These are phyloP conservation scores for Caenorhabditis virilis DNA, from an alignment of 2,888 invertebrate species.

Conservation along the genomic window DNA sequence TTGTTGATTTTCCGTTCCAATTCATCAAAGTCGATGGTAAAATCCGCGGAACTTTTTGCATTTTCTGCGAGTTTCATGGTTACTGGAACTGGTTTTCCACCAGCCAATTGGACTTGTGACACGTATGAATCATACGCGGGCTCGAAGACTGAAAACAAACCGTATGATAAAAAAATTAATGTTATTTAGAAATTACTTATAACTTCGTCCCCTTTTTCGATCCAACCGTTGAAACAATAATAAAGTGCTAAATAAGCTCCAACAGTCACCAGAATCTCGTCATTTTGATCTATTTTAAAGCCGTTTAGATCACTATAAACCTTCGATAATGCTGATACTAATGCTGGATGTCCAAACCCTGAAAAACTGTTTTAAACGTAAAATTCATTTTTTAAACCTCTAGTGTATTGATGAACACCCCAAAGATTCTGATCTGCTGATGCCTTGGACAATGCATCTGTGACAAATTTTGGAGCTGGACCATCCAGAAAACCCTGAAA, in stretches of 20 bases:
- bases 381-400: conserved; percentile 7
- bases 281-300: conserved; percentile 81
- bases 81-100: conserved; percentile 85
- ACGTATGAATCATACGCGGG: conserved; percentile 98
- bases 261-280: conserved; percentile 82
- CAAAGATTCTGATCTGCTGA: conserved; percentile 54
- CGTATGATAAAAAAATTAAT: not conserved
- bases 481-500: conserved; percentile 68
- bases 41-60: conserved; percentile 74
- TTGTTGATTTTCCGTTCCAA: conserved; percentile 80
- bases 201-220: conserved; percentile 78
- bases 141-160: conserved; percentile 77
- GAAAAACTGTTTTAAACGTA: not conserved
- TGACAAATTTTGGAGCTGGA: conserved; percentile 61
- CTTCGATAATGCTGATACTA: conserved; percentile 83
- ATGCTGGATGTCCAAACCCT: conserved; percentile 71
- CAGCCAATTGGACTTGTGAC: conserved; percentile 87
- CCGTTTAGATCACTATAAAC: conserved; percentile 82
- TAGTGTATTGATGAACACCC: conserved; percentile 64
- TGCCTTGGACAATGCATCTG: conserved; percentile 57
- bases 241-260: conserved; percentile 95
- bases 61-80: conserved; percentile 77
- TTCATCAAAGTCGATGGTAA: conserved; percentile 84
- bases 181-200: conserved; percentile 44
- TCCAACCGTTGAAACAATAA: conserved; percentile 83